Evolutionary conservation across 2,888 invertebrate species (phyloP), one percentile per base, ranked within the genome.

Genomic region (Hydrotaea cyrtoneurina): DNA sequence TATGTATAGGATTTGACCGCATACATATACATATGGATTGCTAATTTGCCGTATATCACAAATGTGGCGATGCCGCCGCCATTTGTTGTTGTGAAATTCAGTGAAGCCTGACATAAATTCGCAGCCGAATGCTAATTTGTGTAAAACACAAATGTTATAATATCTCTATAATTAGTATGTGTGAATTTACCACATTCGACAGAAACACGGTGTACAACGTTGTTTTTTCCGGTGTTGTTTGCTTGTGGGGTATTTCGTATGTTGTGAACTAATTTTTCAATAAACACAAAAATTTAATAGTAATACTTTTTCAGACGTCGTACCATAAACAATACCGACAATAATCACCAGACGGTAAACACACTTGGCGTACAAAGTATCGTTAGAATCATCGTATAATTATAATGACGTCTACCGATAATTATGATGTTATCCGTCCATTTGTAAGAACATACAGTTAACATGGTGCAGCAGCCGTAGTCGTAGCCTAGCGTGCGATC

Each of bases 101-200:
- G 50, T 85, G 59, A 85, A 85, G 81, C 76, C 64, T 85, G 73
- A 85, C 77, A 77, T 78, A 79, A 85, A 82, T 85, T 85, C 85
- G 79, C 85, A 82, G 82, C 50, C 26, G 17, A 79, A 77, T 80
- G 85, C 53, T 79, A 85, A 85, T 85, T 85, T 76, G 17, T 55
- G 36, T 66, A 23, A 82, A 62, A 62, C 81, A 53, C 71, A 79
- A 73, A 39, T 74, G 74, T 74, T 82, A 80, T 84, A 80, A 50
- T 50, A 50, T 50, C 50, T 15, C 69, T 71, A 79, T 79, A 82
- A 82, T 85, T 85, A 85, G 72, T 71, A 85, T 85, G 85, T 85
- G 85, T 85, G 85, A 85, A 82, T 82, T 82, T 82, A 19, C 50
- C 77, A 85, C 79, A 79, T 79, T 73, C 81, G 78, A 84, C 64